phyloP scores from a whole-genome alignment of 2,113 vertebrate genomes.

The Geothlypis trichas region DNA sequence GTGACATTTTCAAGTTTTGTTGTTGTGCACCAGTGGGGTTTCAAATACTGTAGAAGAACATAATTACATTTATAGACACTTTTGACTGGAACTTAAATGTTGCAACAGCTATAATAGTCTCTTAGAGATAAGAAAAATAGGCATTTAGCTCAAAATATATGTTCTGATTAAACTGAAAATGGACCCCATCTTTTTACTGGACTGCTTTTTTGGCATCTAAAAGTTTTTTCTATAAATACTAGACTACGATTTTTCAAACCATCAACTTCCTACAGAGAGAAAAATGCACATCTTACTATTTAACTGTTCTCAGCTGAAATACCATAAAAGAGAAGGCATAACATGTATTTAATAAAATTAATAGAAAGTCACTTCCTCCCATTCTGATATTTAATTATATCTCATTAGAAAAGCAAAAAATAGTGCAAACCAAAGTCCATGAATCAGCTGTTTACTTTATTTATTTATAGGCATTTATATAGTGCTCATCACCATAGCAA shows the following conservation, averaged over 20 bases:
- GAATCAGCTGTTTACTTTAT: conserved; percentile 53
- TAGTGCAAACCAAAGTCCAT: conserved; percentile 23
- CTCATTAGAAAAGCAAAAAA: conserved; percentile 44
- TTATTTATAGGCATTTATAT: conserved; percentile 51
- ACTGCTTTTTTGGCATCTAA: not conserved
- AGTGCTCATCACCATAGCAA: conserved; percentile 8
- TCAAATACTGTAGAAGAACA: not conserved
- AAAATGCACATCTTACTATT: not conserved
- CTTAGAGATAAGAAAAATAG: not conserved
- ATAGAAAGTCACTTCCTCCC: not conserved
- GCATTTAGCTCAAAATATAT: not conserved
- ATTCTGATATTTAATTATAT: conserved; percentile 20
- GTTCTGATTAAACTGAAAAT: not conserved
- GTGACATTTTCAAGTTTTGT: not conserved
- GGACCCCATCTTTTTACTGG: not conserved
- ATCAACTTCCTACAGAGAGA: not conserved
- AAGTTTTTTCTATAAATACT: not conserved
- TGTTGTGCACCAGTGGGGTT: not conserved
- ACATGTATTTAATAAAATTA: not conserved
- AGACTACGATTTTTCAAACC: not conserved
- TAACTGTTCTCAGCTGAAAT: not conserved
- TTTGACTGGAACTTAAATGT: not conserved
- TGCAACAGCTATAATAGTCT: not conserved
- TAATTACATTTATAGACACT: not conserved
- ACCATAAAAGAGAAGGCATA: not conserved